Evolutionary conservation across 2,797 vertebrate species (phyloP).

Genomic region (Crenichthys baileyi): DNA sequence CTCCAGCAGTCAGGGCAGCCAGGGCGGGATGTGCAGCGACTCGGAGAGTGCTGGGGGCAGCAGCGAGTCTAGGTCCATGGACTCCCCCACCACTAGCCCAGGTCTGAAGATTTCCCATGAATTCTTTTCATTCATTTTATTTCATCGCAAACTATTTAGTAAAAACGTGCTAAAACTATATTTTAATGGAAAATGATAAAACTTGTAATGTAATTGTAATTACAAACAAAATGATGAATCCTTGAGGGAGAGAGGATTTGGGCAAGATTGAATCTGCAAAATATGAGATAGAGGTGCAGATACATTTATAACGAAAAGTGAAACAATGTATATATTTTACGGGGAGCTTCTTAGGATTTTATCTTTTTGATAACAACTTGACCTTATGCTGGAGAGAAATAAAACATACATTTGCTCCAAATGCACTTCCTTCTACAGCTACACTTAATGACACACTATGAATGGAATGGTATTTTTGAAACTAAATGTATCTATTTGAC

Average conservation of each 20-base stretch:
- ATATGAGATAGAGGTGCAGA: neutral
- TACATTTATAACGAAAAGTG: neutral
- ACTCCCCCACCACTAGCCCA: slow-evolving; percentile 97
- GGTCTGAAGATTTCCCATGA: slow-evolving; percentile 76
- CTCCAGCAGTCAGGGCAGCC: slow-evolving; percentile 83
- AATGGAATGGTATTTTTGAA: neutral
- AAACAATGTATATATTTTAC: neutral
- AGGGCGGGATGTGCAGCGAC: slow-evolving; percentile 95
- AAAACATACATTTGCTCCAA: neutral
- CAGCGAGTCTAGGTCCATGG: slow-evolving; percentile 97
- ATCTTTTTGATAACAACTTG: slow-evolving; percentile 32
- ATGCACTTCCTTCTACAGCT: neutral
- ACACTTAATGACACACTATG: neutral
- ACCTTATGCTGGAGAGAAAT: neutral
- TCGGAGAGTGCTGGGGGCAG: slow-evolving; percentile 97
- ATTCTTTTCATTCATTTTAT: neutral
- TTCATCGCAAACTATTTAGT: neutral
- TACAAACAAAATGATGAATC: neutral
- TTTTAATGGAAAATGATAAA: neutral
- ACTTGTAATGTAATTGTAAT: neutral
- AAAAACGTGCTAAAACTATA: neutral
- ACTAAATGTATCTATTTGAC: neutral
- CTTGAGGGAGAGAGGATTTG: neutral
- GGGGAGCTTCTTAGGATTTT: neutral
- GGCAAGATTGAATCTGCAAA: neutral